Evolutionary conservation across 2,888 invertebrate species (phyloP).

Genomic region (Eutolmus rufibarbis): DNA sequence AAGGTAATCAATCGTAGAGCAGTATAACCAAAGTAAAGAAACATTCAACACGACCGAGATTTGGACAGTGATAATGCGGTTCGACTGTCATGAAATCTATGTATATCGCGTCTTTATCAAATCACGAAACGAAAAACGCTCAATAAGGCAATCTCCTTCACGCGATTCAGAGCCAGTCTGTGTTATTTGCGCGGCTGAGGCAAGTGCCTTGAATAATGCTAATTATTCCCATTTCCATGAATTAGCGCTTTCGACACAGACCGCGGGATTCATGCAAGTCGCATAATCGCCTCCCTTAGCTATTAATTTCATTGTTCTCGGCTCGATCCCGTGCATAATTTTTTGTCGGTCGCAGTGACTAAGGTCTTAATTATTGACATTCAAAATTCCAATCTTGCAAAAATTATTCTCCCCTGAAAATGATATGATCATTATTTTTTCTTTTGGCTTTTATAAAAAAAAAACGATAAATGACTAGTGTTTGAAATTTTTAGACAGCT

Average conservation of each 20-base stretch:
- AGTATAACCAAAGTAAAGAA: not conserved
- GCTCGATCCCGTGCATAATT: not conserved
- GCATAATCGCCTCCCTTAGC: not conserved
- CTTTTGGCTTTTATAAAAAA: not conserved
- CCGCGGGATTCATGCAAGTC: not conserved
- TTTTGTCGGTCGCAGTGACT: not conserved
- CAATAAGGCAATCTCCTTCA: not conserved
- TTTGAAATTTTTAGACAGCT: not conserved
- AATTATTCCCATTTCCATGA: not conserved
- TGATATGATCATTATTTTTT: not conserved
- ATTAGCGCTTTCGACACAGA: not conserved
- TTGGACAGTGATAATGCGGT: not conserved
- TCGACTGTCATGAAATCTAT: not conserved
- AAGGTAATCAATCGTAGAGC: slow-evolving; percentile 13
- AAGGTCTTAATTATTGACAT: no score
- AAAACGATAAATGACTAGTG: no score
- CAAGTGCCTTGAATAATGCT: not conserved
- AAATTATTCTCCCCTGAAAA: no score
- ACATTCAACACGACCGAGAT: not conserved
- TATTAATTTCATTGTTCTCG: not conserved
- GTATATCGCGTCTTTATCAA: not conserved
- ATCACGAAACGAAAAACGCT: not conserved
- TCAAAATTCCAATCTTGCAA: no score
- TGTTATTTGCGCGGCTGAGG: not conserved
- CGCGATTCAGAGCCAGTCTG: not conserved